Conservation (phyloP, 2,113 vertebrate genomes). For the Aplodontia rufa region DNA sequence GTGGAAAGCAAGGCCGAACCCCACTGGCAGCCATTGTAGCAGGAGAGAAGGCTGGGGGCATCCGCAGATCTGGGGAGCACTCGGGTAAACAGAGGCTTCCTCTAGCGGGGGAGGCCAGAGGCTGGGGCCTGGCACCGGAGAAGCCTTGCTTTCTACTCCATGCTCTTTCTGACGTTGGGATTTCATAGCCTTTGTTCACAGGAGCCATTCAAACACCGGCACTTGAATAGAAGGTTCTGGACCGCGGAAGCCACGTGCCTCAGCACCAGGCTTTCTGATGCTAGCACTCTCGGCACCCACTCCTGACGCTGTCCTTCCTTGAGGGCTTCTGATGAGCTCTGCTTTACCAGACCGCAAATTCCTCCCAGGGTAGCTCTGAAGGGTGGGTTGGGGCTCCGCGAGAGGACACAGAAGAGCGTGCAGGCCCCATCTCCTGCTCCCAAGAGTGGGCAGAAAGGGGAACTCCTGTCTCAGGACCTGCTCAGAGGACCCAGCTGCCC, state of each 20-base stretch:
- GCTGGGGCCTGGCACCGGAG: neutral
- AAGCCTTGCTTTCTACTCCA: neutral
- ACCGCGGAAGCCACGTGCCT: neutral
- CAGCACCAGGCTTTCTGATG: neutral
- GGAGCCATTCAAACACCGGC: neutral
- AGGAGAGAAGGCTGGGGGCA: too few species aligned
- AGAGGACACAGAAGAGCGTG: neutral
- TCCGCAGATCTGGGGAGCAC: accelerated
- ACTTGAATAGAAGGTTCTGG: neutral
- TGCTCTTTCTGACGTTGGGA: neutral
- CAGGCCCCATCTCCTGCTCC: too few species aligned
- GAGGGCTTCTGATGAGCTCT: neutral
- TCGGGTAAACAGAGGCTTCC: neutral
- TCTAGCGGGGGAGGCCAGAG: neutral
- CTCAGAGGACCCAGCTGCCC: neutral
- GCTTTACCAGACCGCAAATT: neutral
- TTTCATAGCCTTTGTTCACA: neutral
- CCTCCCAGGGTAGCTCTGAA: neutral
- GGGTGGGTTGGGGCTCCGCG: neutral
- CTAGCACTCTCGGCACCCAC: neutral
- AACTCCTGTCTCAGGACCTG: neutral
- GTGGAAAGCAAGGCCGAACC: neutral
- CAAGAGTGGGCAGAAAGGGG: neutral
- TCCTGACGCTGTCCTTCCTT: neutral
- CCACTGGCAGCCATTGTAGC: accelerated